A percentile compares a stretch with the other conserved stretches of the same genome.
Evolutionary conservation across 2,888 invertebrate species (phyloP).

Genomic region (Caenorhabditis auriculariae): DNA sequence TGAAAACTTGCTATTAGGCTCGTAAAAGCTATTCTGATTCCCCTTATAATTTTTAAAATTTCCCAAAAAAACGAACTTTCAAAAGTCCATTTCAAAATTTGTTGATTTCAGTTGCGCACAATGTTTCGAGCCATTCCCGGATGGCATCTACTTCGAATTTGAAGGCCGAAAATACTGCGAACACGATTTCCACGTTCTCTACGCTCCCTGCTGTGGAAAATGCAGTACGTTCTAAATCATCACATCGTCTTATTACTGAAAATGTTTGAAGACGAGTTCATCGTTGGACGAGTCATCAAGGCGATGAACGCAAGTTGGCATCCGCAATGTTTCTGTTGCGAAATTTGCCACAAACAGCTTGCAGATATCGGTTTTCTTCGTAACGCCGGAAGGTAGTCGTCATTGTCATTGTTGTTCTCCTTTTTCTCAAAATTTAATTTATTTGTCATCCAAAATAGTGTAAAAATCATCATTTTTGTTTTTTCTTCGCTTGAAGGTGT

Average conservation of each 20-base stretch:
- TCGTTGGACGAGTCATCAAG: constrained; percentile 97
- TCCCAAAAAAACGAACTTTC: background rate
- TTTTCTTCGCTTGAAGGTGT: no score
- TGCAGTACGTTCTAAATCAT: constrained; percentile 72
- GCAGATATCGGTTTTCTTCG: constrained; percentile 94
- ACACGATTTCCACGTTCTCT: constrained; percentile 94
- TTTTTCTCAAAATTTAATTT: no score
- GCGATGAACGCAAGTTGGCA: constrained; percentile 99
- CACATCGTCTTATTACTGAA: constrained; percentile 1
- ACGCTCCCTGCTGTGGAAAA: constrained; percentile 81
- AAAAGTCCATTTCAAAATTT: background rate
- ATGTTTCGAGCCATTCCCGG: constrained; percentile 95
- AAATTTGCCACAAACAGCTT: constrained; percentile 84
- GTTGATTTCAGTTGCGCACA: constrained; percentile 80
- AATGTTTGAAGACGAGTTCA: constrained; percentile 74
- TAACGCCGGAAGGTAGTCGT: constrained; percentile 70
- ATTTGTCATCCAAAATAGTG: no score
- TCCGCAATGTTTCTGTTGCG: constrained; percentile 93
- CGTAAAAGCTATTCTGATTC: constrained; percentile 1
- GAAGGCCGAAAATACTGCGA: constrained; percentile 99
- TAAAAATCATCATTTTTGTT: no score
- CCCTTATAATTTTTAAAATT: background rate
- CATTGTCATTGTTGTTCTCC: no score
- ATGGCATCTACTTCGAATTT: constrained; percentile 96
- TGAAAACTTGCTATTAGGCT: no score